Evolutionary conservation across 2,797 vertebrate genomes (phyloP), one percentile per base, ranked within the genome.

Genomic region (Hafferia zeledoni): DNA sequence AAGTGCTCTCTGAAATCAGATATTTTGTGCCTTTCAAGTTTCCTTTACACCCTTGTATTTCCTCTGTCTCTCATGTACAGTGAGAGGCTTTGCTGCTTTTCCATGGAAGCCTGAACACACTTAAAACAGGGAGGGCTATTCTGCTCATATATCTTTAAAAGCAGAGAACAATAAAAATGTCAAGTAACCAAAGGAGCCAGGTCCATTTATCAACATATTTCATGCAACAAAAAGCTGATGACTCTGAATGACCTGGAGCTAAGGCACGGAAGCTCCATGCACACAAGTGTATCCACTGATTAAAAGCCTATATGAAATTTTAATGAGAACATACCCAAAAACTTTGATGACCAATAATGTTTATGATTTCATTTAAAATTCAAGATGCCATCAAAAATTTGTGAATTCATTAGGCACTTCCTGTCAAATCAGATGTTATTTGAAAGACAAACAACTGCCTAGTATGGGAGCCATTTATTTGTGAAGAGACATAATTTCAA

Each of bases 301-400:
- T 72, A 80, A 80, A 94, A 80, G 17, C 44, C 22, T 43, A 5
- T 61, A 57, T 37, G 22, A 84, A 91, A 92, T 81, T 89, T 61
- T 82, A 63, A 80, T 56, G 47, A 77, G 47, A 69, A 84, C 8
- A 80, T 41, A 56, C 30, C 35, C 53, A 22, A 84, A 90, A 65
- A 20, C 60, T 93, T 89, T 39, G 64, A 90, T 63, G 56, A 79
- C 44, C 57, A 50, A 25, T 86, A 43, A 55, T 35, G 12, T 90
- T 91, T 87, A 65, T 35, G 18, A 57, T 35, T 41, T 50, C 18
- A 72, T 89, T 90, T 91, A 79, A 92, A 94, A 89, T 74, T 60
- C 49, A 90, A 81, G 43, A 41, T 47, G 59, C 59, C 33, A 72
- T 63, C n/a, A 87, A 92, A 75, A 9, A 81, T 91, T 81, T 91